These are phyloP conservation scores for Bubalus kerabau DNA, from an alignment of 2,113 vertebrate genomes.

Conservation along the genomic window DNA sequence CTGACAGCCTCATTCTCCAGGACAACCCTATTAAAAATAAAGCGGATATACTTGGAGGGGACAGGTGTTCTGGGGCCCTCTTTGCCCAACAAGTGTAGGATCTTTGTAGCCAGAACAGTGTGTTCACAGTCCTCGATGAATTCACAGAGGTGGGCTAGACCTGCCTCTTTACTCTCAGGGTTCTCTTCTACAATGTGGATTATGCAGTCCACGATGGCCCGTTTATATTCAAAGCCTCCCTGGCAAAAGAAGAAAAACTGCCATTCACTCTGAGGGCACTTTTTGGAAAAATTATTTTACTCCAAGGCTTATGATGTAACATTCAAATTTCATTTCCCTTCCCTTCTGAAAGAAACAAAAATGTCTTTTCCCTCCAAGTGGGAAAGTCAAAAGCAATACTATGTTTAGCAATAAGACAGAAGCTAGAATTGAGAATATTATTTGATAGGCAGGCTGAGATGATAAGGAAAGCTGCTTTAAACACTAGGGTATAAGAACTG, in stretches of 20 bases:
- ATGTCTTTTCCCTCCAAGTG: background rate
- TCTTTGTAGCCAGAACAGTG: constrained; percentile 96
- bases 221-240: constrained; percentile 99
- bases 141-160: constrained; percentile 96
- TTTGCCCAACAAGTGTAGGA: constrained; percentile 95
- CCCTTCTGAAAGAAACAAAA: background rate
- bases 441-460: background rate
- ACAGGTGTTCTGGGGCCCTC: constrained; percentile 92
- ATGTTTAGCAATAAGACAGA: background rate
- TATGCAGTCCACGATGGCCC: constrained; percentile 98
- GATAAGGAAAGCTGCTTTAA: background rate
- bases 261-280: background rate
- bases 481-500: background rate
- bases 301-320: background rate
- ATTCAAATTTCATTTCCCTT: constrained; percentile 18
- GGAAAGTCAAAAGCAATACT: background rate
- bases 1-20: constrained; percentile 97
- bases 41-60: constrained; percentile 98
- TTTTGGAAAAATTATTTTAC: background rate
- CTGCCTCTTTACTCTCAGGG: constrained; percentile 94
- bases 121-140: constrained; percentile 99
- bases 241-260: constrained; percentile 63
- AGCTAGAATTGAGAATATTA: background rate
- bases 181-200: constrained; percentile 98
- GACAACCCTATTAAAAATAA: constrained; percentile 98